Conservation (phyloP, 2,113 vertebrate species). For the Cyanocitta stelleri region DNA sequence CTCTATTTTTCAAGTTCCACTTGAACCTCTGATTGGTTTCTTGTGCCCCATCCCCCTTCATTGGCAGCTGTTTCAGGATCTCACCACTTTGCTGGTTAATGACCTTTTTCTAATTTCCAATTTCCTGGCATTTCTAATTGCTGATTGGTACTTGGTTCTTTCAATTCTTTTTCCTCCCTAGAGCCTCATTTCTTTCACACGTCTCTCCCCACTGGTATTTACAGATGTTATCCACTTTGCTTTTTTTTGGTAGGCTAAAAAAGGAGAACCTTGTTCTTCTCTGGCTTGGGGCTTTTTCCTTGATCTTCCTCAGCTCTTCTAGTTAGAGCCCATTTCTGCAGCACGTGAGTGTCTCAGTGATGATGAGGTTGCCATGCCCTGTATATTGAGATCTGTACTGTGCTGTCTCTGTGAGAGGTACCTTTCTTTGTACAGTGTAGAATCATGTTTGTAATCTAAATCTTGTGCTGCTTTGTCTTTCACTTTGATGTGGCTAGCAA, state of each 20-base stretch:
- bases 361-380: background rate
- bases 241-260: background rate
- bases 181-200: background rate
- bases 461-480: background rate
- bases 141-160: conserved; percentile 7
- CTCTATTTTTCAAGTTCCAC: background rate
- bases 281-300: background rate
- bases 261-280: background rate
- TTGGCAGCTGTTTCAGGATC: background rate
- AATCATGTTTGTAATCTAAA: background rate
- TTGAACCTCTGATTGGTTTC: background rate
- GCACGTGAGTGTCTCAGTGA: background rate
- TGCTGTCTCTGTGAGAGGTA: background rate
- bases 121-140: conserved; percentile 32
- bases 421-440: background rate
- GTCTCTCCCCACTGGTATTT: background rate
- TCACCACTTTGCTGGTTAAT: background rate
- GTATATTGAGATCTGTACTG: background rate
- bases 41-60: background rate
- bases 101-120: background rate
- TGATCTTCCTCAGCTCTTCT: background rate
- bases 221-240: background rate
- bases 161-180: background rate
- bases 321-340: background rate
- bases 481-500: background rate